Base-by-base conservation (phyloP, 2,113 vertebrate genomes). In the Oenanthe melanoleuca region DNA sequence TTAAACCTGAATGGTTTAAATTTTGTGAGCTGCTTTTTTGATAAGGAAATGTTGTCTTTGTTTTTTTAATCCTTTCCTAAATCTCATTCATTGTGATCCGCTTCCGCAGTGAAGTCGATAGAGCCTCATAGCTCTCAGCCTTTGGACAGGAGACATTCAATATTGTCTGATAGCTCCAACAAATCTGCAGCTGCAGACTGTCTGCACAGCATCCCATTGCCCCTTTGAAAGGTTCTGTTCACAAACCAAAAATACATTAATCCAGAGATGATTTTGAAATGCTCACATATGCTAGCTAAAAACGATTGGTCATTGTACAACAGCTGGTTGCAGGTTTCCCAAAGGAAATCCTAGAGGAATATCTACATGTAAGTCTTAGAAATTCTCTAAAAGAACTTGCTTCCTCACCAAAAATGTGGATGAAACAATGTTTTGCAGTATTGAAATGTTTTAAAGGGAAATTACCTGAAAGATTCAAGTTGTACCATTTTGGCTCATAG, bases 161-260 rank as follows among this genome's bases (percentile, higher is more conserved):
- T 95, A 95, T 85, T 95, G 81, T 82, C 93, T 94, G 89, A 96
- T 75, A 94, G 91, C 86, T 71, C 66, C 53, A 88, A 66, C 82
- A 88, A 90, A 93, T 91, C 93, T 81, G n/a, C 74, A 94, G 11
- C 56, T 84, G 64, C 92, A 88, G 74, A 38, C 91, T 88, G 87
- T 85, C 87, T 90, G 82, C 77, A 49, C 37, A 66, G 69, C 2
- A 2, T 74, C 74, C 77, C 33, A 29, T 44, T 52, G 83, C 37
- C 50, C 67, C 88, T 93, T 83, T 60, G 64, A 92, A 95, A 89
- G 56, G 84, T 84, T 93, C 74, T 75, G 69, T 88, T 86, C 93
- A 71, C 65, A 93, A 88, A 89, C 44, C 59, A 56, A 71, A 93
- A 80, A 73, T 65, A 72, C 65, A 81, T 88, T 88, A 79, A 91